These are phyloP conservation scores for Drosophila greeni DNA, from an alignment of 2,888 invertebrate genomes.

Conservation along the genomic window DNA sequence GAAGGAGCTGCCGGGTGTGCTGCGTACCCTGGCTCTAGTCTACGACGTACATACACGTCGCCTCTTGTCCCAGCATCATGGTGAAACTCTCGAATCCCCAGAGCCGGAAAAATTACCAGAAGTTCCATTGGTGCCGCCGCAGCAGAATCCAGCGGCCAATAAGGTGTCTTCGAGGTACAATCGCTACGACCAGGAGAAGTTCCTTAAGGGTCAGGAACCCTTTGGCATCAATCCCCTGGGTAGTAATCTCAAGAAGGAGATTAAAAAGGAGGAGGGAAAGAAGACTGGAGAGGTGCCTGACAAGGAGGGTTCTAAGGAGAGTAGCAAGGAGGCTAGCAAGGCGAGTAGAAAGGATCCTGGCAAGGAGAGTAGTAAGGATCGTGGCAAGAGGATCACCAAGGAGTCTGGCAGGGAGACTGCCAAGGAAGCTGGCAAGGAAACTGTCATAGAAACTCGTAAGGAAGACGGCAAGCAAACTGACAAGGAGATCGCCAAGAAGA, in stretches of 20 bases:
- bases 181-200: constrained; percentile 38
- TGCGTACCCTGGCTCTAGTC: constrained; percentile 9
- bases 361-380: not conserved
- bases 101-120: constrained; percentile 2
- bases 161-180: constrained; percentile 17
- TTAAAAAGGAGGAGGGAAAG: too few relatives aligned
- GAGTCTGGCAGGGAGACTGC: not conserved
- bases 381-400: not conserved
- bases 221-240: constrained; percentile 35
- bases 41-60: constrained; percentile 12
- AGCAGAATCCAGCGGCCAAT: not conserved
- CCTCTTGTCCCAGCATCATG: not conserved
- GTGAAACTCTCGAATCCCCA: not conserved
- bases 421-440: not conserved
- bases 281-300: not conserved
- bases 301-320: not conserved
- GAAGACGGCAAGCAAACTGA: too few relatives aligned
- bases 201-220: constrained; percentile 10
- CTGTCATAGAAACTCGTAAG: not conserved
- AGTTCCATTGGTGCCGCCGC: constrained; percentile 23
- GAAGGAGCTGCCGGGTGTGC: constrained; percentile 19
- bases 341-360: not conserved
- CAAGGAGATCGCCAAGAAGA: not conserved
- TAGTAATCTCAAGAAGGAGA: not conserved
- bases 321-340: not conserved